Percentiles rank a stretch among this genome's conserved stretches.
phyloP scores from a whole-genome alignment of 2,113 vertebrate genomes.

The Notothenia coriiceps region DNA sequence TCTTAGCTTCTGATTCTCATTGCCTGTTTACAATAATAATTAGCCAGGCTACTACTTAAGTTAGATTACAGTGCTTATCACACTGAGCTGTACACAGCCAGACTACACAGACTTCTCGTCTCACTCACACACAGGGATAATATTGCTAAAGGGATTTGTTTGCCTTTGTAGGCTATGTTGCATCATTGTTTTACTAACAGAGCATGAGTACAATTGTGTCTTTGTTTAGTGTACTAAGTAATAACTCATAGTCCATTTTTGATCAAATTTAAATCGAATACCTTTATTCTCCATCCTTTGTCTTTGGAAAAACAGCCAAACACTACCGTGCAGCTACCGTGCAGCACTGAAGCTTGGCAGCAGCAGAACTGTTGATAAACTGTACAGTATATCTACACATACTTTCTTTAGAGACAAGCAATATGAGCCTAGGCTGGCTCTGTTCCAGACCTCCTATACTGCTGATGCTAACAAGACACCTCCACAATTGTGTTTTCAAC shows the following conservation, averaged over 20 bases:
- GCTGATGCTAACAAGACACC: neutral
- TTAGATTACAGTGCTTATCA: neutral
- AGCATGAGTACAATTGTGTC: neutral
- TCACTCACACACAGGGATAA: neutral
- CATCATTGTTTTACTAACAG: neutral
- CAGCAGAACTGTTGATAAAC: constrained; percentile 27
- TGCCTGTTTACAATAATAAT: neutral
- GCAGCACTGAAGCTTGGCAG: constrained; percentile 19
- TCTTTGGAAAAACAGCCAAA: too few relatives aligned
- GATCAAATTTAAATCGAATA: neutral
- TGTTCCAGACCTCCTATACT: constrained; percentile 12
- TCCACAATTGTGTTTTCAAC: neutral
- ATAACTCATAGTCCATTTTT: too few relatives aligned
- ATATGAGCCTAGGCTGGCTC: constrained; percentile 50
- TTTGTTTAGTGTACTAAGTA: neutral
- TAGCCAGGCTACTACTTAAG: neutral
- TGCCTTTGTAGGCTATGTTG: neutral
- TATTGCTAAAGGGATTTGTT: neutral
- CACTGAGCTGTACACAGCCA: neutral
- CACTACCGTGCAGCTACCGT: neutral
- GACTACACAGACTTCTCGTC: neutral
- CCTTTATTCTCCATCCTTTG: neutral
- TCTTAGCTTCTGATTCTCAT: neutral
- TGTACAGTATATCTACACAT: constrained; percentile 20
- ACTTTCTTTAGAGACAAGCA: constrained; percentile 34